Conservation (phyloP, 2,113 vertebrate species). For the Actenoides lindsayi region DNA sequence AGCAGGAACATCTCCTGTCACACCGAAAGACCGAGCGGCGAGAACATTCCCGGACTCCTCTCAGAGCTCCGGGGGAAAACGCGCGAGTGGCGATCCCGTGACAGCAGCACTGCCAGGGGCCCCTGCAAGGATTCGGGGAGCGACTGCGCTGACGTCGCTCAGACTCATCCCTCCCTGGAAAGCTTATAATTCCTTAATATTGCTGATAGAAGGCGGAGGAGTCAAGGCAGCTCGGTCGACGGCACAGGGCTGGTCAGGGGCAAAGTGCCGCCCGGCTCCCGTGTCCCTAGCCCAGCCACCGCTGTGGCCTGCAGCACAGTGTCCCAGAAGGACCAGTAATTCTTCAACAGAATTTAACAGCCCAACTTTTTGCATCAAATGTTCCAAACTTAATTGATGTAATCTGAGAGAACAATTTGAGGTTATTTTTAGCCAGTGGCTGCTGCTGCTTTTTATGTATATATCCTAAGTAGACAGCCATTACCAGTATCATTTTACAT, state of each 20-base stretch:
- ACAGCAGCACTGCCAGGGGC: neutral
- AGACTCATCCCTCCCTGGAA: neutral
- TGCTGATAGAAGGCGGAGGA: neutral
- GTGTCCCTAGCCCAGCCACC: neutral
- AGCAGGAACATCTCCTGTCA: neutral
- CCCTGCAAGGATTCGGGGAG: too few species aligned
- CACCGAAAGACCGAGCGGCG: neutral
- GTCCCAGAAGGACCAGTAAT: neutral
- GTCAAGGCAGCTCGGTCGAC: neutral
- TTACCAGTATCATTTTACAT: conserved; percentile 46
- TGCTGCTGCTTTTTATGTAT: conserved; percentile 61
- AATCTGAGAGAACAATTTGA: conserved; percentile 51
- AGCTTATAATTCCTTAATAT: neutral
- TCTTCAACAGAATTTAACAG: neutral
- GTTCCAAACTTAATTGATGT: conserved; percentile 56
- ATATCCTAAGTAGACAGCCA: conserved; percentile 52
- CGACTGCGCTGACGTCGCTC: neutral
- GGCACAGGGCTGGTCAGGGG: neutral
- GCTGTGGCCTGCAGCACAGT: neutral
- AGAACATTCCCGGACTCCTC: neutral
- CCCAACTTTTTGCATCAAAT: conserved; percentile 1
- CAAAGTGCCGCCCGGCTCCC: neutral
- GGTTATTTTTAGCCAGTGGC: conserved; percentile 42
- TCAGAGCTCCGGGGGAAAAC: neutral
- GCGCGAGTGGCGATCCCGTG: fast-evolving